phyloP scores from a whole-genome alignment of 2,888 invertebrate genomes.

The Ochropleura plecta region DNA sequence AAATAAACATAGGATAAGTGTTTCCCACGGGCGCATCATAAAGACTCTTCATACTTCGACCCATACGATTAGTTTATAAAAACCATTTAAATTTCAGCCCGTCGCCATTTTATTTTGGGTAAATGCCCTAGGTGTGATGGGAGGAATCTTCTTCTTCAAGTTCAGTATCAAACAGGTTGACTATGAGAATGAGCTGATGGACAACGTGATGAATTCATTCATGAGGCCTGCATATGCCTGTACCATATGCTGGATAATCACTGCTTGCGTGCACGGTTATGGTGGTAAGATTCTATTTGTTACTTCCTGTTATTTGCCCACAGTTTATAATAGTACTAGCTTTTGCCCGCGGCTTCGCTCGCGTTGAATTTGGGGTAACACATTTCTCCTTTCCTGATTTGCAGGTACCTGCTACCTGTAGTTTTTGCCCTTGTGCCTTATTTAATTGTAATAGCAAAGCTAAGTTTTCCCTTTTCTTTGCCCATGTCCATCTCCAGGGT shows the following conservation, averaged over 20 bases:
- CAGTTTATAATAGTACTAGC: no score
- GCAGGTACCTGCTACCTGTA: no score
- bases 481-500: no score
- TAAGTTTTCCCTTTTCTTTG: no score
- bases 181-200: slow-evolving; percentile 2
- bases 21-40: neutral
- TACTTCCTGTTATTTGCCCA: neutral
- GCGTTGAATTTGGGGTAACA: no score
- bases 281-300: slow-evolving; percentile 7
- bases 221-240: slow-evolving; percentile 75
- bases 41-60: neutral
- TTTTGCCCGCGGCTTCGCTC: no score
- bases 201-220: slow-evolving; percentile 65
- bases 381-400: no score
- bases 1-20: neutral
- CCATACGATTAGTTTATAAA: neutral
- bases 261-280: slow-evolving; percentile 69
- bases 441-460: no score
- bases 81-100: neutral
- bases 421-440: no score
- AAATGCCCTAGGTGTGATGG: neutral
- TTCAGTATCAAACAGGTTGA: neutral
- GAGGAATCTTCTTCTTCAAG: slow-evolving; percentile 14
- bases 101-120: slow-evolving; percentile 16
- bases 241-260: slow-evolving; percentile 76